These are phyloP conservation scores for Yponomeuta malinellus DNA, from an alignment of 2,888 invertebrate genomes.

Conservation along the genomic window DNA sequence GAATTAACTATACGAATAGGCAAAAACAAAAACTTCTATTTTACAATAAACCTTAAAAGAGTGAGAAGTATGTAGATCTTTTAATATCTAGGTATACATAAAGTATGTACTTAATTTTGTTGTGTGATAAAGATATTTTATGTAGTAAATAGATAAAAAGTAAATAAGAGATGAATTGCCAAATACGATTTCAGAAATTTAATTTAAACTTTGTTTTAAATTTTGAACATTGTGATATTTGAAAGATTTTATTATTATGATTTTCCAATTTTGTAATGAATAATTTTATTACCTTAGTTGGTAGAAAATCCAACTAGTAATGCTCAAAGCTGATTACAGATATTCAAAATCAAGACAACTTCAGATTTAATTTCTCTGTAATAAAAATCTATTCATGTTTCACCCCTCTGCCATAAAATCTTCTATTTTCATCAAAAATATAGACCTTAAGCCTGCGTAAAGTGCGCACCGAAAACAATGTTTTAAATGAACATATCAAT, in stretches of 20 bases:
- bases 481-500: slow-evolving; percentile 9
- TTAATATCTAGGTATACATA: background rate
- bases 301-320: background rate
- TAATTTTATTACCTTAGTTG: background rate
- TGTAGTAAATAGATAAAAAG: background rate
- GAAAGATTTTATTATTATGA: background rate
- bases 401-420: background rate
- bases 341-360: background rate
- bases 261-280: background rate
- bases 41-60: background rate
- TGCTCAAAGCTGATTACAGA: background rate
- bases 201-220: background rate
- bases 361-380: background rate
- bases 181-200: background rate
- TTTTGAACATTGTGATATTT: background rate
- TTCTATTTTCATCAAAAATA: background rate
- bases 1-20: background rate
- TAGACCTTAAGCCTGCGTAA: background rate
- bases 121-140: background rate
- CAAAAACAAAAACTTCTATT: background rate
- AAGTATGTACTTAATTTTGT: background rate
- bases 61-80: slow-evolving; percentile 1
- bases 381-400: background rate
- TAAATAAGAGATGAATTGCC: background rate
- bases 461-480: background rate